Percentiles rank a stretch among this genome's conserved stretches.
These are phyloP conservation scores for Drosophila rufa DNA, from an alignment of 1,140 invertebrate genomes.

Conservation along the genomic window DNA sequence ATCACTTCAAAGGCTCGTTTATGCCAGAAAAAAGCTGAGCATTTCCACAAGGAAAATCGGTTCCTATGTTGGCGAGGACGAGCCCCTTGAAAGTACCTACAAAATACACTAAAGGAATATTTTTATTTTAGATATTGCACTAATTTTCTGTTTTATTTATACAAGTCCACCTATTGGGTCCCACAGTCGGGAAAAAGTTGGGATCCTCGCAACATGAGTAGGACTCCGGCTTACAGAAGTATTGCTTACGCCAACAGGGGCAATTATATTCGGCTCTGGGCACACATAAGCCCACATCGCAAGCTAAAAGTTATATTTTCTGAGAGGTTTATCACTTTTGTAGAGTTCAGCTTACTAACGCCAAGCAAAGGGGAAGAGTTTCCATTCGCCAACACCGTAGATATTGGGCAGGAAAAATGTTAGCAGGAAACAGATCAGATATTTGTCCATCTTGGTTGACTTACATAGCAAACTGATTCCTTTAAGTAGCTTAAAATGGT, in stretches of 20 bases:
- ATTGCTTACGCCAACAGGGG: background rate
- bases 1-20: slow-evolving; percentile 30
- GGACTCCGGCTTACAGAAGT: background rate
- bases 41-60: background rate
- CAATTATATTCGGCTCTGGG: background rate
- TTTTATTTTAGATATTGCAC: no score
- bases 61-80: background rate
- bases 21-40: background rate
- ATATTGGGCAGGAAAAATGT: background rate
- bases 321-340: no score
- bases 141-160: background rate
- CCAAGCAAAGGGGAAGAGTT: background rate
- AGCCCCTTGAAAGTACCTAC: no score
- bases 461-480: background rate
- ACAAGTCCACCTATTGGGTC: background rate
- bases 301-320: background rate
- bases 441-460: background rate
- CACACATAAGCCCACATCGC: background rate
- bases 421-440: background rate
- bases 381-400: background rate
- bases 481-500: background rate
- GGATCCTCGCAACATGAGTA: slow-evolving; percentile 8
- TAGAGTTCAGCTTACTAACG: background rate
- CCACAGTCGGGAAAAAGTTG: background rate
- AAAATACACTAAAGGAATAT: no score